Evolutionary conservation across 2,888 invertebrate species (phyloP).

Genomic region (Junonia oenone): DNA sequence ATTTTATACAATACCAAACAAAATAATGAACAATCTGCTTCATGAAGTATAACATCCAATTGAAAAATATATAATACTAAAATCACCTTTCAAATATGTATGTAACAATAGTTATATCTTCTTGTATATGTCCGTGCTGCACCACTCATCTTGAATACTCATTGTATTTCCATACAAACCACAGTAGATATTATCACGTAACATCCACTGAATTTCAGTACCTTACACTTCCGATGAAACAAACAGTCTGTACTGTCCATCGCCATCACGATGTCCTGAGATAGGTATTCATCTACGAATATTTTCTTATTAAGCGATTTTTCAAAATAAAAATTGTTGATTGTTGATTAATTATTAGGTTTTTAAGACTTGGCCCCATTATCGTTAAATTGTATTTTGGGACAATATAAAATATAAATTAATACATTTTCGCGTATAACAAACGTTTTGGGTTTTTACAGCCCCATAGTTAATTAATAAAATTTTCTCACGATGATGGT

Average conservation of each 20-base stretch:
- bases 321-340: conserved; percentile 47
- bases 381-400: conserved; percentile 57
- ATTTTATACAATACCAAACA: not conserved
- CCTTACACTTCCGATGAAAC: not conserved
- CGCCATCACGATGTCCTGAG: conserved; percentile 5
- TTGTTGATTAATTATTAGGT: conserved; percentile 62
- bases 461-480: conserved; percentile 47
- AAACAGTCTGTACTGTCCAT: not conserved
- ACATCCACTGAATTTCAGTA: not conserved
- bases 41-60: not conserved
- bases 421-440: conserved; percentile 52
- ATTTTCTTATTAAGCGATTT: conserved; percentile 20
- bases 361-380: conserved; percentile 65
- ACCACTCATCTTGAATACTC: not conserved
- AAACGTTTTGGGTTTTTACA: conserved; percentile 64
- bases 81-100: not conserved
- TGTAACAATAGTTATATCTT: too few relatives aligned
- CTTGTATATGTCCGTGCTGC: not conserved
- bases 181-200: not conserved
- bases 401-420: conserved; percentile 61
- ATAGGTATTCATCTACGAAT: conserved; percentile 15
- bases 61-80: not conserved
- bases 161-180: not conserved
- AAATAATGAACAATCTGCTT: not conserved
- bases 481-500: conserved; percentile 30